Base-by-base conservation (phyloP, 2,113 vertebrate genomes). In the Actinemys pallida region DNA sequence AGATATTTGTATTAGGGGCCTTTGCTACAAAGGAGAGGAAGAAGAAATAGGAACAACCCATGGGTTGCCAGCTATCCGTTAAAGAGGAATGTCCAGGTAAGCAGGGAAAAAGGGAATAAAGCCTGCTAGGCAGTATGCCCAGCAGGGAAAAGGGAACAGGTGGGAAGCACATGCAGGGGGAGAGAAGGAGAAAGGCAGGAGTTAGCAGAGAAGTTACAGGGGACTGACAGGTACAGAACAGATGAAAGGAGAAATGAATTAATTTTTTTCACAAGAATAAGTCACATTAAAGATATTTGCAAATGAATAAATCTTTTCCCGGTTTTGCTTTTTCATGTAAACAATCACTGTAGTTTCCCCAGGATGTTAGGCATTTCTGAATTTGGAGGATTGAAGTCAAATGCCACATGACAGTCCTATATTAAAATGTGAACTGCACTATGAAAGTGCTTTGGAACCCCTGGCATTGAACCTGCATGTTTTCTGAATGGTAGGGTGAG, bases 401-500 rank as follows among this genome's bases (percentile, higher is more conserved):
- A 92, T 89, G 0, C 13, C 35, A 45, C 39, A 4, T 27, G 83
- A 84, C 59, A 88, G 42, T 86, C 52, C 10, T 92, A 89, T 72
- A 85, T 94, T 86, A 96, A 93, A 22, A 86, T 17, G 8, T 49
- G 24, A 17, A 80, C 88, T 54, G n/a, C 81, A 29, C 20, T 94
- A 35, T 42, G 24, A 69, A 92, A 95, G 69, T 86, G 59, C 17
- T 93, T 95, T 39, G 49, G 89, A 94, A 12, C 0, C 62, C 90
- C 84, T 96, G 69, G 72, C 85, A 42, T 59, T 50, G 56, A 72
- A 92, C 94, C 94, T 78, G 89, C 81, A 80, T 53, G 49, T 82
- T 14, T 29, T 85, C 96, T 94, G 85, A 90, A 89, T 88, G 95
- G 92, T 90, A 27, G 65, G 53, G 50, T 50, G 20, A 10, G n/a